A percentile compares a stretch with the other conserved stretches of the same genome.
Conservation (phyloP, 1,140 invertebrate genomes). For the Coboldia fuscipes region DNA sequence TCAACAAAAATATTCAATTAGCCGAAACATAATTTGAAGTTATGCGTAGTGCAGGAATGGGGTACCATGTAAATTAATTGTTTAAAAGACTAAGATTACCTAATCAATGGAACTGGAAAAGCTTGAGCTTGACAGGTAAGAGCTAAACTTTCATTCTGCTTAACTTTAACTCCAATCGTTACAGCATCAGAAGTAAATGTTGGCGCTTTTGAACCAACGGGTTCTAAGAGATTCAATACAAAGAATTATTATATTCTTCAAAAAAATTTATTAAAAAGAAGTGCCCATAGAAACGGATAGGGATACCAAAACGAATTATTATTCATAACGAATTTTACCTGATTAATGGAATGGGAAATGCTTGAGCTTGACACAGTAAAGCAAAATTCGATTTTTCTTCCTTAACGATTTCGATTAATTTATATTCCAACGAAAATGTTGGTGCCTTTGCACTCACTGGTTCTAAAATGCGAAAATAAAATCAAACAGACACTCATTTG, state of each 20-base stretch:
- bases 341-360: slow-evolving; percentile 40
- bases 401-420: too few species aligned
- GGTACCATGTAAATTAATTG: too few species aligned
- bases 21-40: too few species aligned
- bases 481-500: slow-evolving; percentile 2
- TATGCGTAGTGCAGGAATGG: too few species aligned
- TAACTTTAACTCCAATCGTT: slow-evolving; percentile 34
- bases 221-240: too few species aligned
- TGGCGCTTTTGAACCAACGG: slow-evolving; percentile 38
- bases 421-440: too few species aligned
- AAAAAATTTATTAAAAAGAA: too few species aligned
- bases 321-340: slow-evolving; percentile 36
- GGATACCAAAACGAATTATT: too few species aligned
- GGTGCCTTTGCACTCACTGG: slow-evolving; percentile 24
- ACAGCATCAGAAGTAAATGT: slow-evolving; percentile 31
- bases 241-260: too few species aligned
- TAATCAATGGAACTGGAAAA: slow-evolving; percentile 41
- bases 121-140: slow-evolving; percentile 58
- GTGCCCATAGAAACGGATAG: too few species aligned
- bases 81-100: slow-evolving; percentile 36
- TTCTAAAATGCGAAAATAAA: slow-evolving; percentile 12
- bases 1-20: slow-evolving; percentile 6
- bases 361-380: slow-evolving; percentile 18
- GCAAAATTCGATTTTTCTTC: slow-evolving; percentile 16
- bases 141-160: slow-evolving; percentile 27